phyloP scores from a whole-genome alignment of 2,888 invertebrate species.

The Cataglyphis cursor region DNA sequence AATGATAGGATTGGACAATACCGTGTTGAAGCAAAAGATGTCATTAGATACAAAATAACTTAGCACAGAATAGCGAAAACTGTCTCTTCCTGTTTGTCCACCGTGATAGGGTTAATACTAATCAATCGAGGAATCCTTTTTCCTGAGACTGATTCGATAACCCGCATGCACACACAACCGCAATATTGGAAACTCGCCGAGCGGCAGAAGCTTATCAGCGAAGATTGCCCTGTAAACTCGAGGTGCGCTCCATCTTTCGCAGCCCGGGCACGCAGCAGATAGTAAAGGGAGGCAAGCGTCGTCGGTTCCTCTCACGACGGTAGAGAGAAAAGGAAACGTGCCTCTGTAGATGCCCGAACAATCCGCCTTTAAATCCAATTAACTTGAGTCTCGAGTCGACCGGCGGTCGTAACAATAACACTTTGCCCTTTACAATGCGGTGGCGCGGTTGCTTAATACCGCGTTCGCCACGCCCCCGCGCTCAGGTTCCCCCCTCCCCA shows the following conservation, averaged over 20 bases:
- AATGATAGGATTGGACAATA: neutral
- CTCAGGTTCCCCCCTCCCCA: slow-evolving; percentile 39
- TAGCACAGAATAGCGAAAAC: neutral
- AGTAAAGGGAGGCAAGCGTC: slow-evolving; percentile 57
- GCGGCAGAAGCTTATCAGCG: slow-evolving; percentile 49
- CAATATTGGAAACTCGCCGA: slow-evolving; percentile 35
- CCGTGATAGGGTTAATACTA: slow-evolving; percentile 21
- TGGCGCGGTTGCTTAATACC: slow-evolving; percentile 82
- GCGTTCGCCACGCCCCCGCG: slow-evolving; percentile 83
- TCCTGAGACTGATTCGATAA: slow-evolving; percentile 43
- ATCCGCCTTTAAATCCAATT: slow-evolving; percentile 85
- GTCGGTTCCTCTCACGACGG: slow-evolving; percentile 37
- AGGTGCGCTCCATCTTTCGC: slow-evolving; percentile 23
- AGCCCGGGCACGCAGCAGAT: slow-evolving; percentile 51
- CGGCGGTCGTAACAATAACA: slow-evolving; percentile 82
- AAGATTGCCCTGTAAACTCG: slow-evolving; percentile 51
- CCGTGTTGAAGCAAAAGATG: neutral
- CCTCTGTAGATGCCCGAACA: slow-evolving; percentile 78
- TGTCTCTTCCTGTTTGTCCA: neutral
- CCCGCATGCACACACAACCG: slow-evolving; percentile 24
- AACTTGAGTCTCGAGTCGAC: slow-evolving; percentile 79
- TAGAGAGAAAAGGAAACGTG: slow-evolving; percentile 41
- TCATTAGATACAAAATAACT: slow-evolving; percentile 8
- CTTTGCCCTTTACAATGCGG: slow-evolving; percentile 80
- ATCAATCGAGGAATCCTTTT: slow-evolving; percentile 26